A percentile compares a stretch with the other conserved stretches of the same genome.
phyloP scores from a whole-genome alignment of 2,797 vertebrate genomes.

The Arnoldichthys spilopterus region DNA sequence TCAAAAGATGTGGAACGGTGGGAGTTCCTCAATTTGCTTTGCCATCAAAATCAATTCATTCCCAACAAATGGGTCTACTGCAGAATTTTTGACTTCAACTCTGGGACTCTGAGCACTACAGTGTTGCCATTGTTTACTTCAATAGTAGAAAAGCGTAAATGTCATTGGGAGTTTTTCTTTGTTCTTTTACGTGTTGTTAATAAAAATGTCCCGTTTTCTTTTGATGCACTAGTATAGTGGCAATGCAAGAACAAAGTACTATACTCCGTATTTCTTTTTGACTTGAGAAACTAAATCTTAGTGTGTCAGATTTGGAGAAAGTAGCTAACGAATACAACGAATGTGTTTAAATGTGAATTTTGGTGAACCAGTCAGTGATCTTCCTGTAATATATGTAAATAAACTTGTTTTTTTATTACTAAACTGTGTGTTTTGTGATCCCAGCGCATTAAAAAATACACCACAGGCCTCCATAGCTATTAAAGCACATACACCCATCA shows the following conservation, averaged over 20 bases:
- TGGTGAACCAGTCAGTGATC: slow-evolving; percentile 83
- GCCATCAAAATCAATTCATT: background rate
- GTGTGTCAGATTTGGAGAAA: slow-evolving; percentile 75
- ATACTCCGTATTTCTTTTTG: slow-evolving; percentile 71
- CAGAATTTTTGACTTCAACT: slow-evolving; percentile 3
- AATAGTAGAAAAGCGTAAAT: slow-evolving; percentile 69
- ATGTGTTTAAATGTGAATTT: slow-evolving; percentile 81
- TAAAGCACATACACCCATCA: too few species aligned
- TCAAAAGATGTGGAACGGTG: background rate
- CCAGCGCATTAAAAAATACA: background rate
- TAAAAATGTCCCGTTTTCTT: slow-evolving; percentile 76
- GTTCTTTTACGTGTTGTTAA: slow-evolving; percentile 79
- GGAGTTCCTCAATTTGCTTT: slow-evolving; percentile 21
- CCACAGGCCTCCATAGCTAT: too few species aligned
- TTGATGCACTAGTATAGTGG: slow-evolving; percentile 75
- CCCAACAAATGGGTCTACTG: background rate
- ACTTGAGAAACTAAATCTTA: slow-evolving; percentile 73
- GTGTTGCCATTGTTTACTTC: slow-evolving; percentile 42
- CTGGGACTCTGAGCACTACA: background rate
- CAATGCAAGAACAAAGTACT: slow-evolving; percentile 65
- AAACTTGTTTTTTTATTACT: slow-evolving; percentile 78
- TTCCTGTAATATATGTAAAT: slow-evolving; percentile 92
- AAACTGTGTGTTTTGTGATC: background rate
- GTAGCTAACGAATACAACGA: slow-evolving; percentile 76
- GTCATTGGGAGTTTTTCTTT: slow-evolving; percentile 71